A percentile compares a stretch with the other conserved stretches of the same genome.
phyloP scores from a whole-genome alignment of 2,113 vertebrate species.

The Rhinoptilus africanus region DNA sequence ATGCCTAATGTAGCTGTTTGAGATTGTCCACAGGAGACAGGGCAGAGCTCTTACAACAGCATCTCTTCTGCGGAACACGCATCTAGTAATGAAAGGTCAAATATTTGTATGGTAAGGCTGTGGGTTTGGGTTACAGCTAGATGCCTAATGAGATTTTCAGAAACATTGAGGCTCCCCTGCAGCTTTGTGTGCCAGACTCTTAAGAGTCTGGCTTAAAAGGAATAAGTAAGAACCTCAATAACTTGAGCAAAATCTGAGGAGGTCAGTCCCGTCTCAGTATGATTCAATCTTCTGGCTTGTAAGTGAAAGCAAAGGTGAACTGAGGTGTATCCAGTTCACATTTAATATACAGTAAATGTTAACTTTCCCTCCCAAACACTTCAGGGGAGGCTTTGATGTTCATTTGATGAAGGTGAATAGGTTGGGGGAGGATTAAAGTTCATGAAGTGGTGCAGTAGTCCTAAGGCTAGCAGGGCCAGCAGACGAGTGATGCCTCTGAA shows the following conservation, averaged over 20 bases:
- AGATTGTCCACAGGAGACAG: neutral
- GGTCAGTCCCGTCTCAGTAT: neutral
- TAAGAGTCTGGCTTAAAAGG: neutral
- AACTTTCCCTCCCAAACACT: slow-evolving; percentile 22
- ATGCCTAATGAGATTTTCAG: slow-evolving; percentile 33
- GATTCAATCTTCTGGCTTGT: slow-evolving; percentile 35
- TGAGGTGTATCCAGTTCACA: neutral
- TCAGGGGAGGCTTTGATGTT: slow-evolving; percentile 41
- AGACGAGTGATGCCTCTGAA: neutral
- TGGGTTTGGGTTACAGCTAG: neutral
- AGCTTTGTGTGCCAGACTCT: neutral
- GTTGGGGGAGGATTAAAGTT: slow-evolving; percentile 16
- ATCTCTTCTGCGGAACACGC: neutral
- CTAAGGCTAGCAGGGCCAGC: neutral
- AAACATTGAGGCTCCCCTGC: neutral
- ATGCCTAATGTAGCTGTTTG: neutral
- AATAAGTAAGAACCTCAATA: neutral
- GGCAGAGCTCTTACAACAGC: neutral
- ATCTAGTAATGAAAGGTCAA: slow-evolving; percentile 9
- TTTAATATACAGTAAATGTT: slow-evolving; percentile 33
- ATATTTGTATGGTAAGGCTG: neutral
- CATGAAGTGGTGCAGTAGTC: neutral
- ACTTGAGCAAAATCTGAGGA: neutral
- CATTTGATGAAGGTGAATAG: slow-evolving; percentile 10
- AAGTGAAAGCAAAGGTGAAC: slow-evolving; percentile 31